Percentiles rank a stretch among this genome's conserved stretches.
Conservation (phyloP, 2,888 invertebrate species). For the Tenthredo mesomela region DNA sequence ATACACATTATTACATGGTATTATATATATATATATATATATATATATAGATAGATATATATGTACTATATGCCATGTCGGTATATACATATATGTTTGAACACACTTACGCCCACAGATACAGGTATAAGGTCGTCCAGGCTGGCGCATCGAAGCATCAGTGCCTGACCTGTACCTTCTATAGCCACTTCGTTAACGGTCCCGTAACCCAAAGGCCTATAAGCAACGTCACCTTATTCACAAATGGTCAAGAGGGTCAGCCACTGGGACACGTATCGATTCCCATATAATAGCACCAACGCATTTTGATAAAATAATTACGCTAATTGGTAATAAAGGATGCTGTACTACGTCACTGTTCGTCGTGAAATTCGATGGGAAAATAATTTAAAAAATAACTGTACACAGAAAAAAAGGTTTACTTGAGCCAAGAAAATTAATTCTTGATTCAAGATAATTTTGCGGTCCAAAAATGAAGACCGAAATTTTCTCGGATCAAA, state of each 20-base stretch:
- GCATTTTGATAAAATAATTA: background rate
- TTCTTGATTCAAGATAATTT: no score
- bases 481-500: no score
- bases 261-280: constrained; percentile 8
- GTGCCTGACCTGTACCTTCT: constrained; percentile 49
- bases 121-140: constrained; percentile 34
- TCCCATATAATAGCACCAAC: background rate
- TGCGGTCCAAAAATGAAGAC: no score
- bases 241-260: constrained; percentile 43
- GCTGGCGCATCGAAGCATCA: constrained; percentile 40
- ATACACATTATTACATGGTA: background rate
- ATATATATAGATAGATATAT: no score
- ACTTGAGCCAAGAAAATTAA: no score
- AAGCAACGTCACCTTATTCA: constrained; percentile 47
- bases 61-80: no score
- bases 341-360: background rate
- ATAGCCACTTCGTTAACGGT: constrained; percentile 47
- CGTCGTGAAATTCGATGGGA: background rate
- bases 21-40: no score
- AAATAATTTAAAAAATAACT: background rate
- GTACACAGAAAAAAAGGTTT: no score
- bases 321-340: background rate
- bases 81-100: no score
- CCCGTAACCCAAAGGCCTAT: constrained; percentile 50
- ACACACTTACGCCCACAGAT: background rate